Percentiles rank a stretch among this genome's conserved stretches.
phyloP scores from a whole-genome alignment of 2,888 invertebrate species.

The Volucella inanis region DNA sequence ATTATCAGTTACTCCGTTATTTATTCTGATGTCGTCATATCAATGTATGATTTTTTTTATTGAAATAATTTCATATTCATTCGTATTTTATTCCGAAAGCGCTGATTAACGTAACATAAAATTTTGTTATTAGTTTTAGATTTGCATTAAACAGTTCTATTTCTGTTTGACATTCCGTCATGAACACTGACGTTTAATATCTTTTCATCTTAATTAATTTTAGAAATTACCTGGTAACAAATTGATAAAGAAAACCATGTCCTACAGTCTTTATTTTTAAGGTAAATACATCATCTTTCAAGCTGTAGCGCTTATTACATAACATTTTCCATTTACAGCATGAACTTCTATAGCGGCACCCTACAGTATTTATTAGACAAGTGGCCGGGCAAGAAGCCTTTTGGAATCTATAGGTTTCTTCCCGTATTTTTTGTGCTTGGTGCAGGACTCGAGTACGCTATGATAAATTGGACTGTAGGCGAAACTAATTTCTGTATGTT shows the following conservation, averaged over 20 bases:
- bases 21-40: too few relatives aligned
- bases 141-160: too few relatives aligned
- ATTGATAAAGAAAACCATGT: slow-evolving; percentile 10
- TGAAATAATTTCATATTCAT: too few relatives aligned
- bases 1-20: too few relatives aligned
- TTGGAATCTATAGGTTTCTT: slow-evolving; percentile 93
- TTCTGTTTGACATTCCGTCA: too few relatives aligned
- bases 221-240: background rate
- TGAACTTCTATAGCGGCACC: slow-evolving; percentile 79
- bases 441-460: slow-evolving; percentile 93
- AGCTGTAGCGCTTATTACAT: slow-evolving; percentile 16
- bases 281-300: background rate
- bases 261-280: background rate
- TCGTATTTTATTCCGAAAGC: too few relatives aligned
- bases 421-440: slow-evolving; percentile 93
- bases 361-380: slow-evolving; percentile 85
- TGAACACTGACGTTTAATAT: too few relatives aligned
- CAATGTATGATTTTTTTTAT: too few relatives aligned
- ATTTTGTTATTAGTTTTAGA: too few relatives aligned
- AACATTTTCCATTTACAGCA: slow-evolving; percentile 68
- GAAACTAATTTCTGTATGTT: slow-evolving; percentile 92
- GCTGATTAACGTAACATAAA: too few relatives aligned
- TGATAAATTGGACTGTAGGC: slow-evolving; percentile 95
- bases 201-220: background rate
- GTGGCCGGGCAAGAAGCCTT: slow-evolving; percentile 91